These are phyloP conservation scores for Haplochromis vanheusdeni DNA, from an alignment of 2,113 vertebrate genomes.

Conservation along the genomic window DNA sequence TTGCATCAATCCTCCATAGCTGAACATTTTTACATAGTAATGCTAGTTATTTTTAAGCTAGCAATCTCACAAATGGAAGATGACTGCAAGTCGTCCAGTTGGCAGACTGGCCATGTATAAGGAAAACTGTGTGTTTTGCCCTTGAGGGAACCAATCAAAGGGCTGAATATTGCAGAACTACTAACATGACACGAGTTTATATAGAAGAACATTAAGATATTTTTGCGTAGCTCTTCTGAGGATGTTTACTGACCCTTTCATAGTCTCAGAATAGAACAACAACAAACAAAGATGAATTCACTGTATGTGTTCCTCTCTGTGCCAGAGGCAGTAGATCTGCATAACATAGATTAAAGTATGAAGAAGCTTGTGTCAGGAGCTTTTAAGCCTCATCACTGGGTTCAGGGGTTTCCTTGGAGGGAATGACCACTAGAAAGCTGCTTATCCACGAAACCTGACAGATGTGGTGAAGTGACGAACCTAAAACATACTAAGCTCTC, in stretches of 20 bases:
- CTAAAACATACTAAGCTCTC: background rate
- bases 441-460: background rate
- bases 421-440: background rate
- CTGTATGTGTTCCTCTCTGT: background rate
- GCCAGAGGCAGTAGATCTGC: background rate
- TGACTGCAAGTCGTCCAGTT: background rate
- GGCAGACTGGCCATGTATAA: background rate
- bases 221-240: background rate
- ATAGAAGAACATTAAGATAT: background rate
- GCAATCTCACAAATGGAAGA: background rate
- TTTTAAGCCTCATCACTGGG: background rate
- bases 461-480: background rate
- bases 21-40: background rate
- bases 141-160: background rate
- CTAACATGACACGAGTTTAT: background rate
- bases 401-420: background rate
- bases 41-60: background rate
- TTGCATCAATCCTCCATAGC: background rate
- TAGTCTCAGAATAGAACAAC: background rate
- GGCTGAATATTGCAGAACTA: background rate
- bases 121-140: background rate
- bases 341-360: background rate
- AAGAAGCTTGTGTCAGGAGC: background rate
- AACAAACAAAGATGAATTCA: background rate
- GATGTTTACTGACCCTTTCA: background rate